Evolutionary conservation across 2,888 invertebrate species (phyloP).

Genomic region (Tenodera sinensis): DNA sequence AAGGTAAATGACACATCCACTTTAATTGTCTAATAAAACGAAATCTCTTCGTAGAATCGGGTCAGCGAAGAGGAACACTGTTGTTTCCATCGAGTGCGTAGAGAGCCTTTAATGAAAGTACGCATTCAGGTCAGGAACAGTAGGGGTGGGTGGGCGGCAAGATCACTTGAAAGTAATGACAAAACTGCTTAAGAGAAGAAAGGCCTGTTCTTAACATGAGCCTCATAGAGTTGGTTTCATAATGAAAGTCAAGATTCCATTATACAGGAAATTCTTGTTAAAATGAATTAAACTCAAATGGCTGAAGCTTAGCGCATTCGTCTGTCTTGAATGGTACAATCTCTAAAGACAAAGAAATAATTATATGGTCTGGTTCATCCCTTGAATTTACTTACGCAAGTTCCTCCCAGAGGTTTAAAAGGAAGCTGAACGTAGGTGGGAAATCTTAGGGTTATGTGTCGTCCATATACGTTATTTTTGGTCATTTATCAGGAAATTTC

Average conservation of each 20-base stretch:
- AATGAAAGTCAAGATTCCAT: neutral
- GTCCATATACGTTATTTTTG: no score
- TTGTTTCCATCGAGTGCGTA: neutral
- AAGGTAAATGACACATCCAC: neutral
- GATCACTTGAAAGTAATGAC: neutral
- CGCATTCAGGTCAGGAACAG: neutral
- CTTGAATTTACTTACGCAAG: neutral
- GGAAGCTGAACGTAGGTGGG: no score
- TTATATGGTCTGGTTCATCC: neutral
- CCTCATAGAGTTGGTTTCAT: neutral
- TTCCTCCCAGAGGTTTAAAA: neutral
- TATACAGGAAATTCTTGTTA: neutral
- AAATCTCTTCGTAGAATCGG: neutral
- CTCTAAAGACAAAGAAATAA: neutral
- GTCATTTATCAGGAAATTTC: no score
- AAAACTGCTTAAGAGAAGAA: neutral
- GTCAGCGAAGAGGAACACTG: neutral
- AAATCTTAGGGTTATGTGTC: no score
- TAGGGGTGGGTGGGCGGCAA: neutral
- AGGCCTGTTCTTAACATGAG: neutral
- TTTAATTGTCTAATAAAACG: neutral
- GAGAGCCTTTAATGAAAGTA: neutral
- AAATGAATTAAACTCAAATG: neutral
- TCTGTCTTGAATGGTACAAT: neutral
- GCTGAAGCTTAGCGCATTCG: neutral